These are phyloP conservation scores for Euwallacea fornicatus DNA, from an alignment of 1,140 invertebrate species.

Conservation along the genomic window DNA sequence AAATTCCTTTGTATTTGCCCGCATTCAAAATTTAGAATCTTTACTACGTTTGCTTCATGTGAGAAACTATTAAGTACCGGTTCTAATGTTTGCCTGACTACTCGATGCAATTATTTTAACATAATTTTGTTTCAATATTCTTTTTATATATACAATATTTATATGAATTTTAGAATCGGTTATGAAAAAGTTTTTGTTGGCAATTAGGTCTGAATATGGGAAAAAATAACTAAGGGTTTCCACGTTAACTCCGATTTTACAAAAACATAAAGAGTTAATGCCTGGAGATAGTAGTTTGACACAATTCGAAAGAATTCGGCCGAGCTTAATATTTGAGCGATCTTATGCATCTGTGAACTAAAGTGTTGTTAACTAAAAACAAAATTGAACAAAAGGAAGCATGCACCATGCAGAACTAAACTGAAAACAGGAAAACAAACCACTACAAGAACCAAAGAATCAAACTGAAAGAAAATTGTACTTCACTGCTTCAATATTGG, in stretches of 20 bases:
- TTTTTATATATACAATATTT: slow-evolving; percentile 33
- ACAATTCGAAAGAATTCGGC: slow-evolving; percentile 40
- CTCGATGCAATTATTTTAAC: slow-evolving; percentile 15
- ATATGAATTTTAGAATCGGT: slow-evolving; percentile 14
- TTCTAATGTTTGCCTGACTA: slow-evolving; percentile 11
- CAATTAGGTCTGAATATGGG: too few species aligned
- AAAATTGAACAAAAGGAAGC: slow-evolving; percentile 40
- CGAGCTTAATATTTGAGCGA: slow-evolving; percentile 51
- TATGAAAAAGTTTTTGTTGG: too few species aligned
- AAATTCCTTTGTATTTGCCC: too few species aligned
- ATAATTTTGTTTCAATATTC: slow-evolving; percentile 13
- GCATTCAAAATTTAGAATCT: too few species aligned
- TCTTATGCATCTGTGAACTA: slow-evolving; percentile 54
- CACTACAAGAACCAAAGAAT: slow-evolving; percentile 37
- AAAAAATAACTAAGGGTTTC: too few species aligned
- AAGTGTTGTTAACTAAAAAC: slow-evolving; percentile 42
- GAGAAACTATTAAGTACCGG: not conserved
- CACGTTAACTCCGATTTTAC: too few species aligned
- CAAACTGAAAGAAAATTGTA: slow-evolving; percentile 41
- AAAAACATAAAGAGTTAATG: slow-evolving; percentile 3
- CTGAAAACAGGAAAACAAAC: slow-evolving; percentile 38
- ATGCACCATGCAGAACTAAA: slow-evolving; percentile 48
- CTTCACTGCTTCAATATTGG: slow-evolving; percentile 47
- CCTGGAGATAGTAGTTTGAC: slow-evolving; percentile 11
- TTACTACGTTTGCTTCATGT: too few species aligned